phyloP scores from a whole-genome alignment of 2,113 vertebrate species.

The Genyomyrus donnyi region DNA sequence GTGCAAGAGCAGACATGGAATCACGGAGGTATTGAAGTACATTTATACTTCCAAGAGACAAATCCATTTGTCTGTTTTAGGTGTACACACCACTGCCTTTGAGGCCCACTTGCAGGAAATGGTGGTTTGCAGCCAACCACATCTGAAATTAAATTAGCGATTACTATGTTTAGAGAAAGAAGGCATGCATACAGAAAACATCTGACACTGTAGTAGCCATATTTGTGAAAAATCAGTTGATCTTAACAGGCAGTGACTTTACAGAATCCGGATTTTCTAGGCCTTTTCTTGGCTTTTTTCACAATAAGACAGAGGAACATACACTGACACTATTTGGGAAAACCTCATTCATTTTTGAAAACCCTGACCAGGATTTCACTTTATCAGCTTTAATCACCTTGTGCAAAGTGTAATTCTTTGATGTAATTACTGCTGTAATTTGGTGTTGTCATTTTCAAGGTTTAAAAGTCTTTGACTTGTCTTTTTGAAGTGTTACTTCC shows the following conservation, averaged over 20 bases:
- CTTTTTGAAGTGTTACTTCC: constrained; percentile 40
- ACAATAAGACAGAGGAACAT: neutral
- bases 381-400: neutral
- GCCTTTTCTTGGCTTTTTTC: neutral
- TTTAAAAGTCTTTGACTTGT: constrained; percentile 34
- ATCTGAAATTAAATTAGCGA: neutral
- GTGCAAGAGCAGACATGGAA: neutral
- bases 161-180: neutral
- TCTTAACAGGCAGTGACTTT: neutral
- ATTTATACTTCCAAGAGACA: neutral
- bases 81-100: neutral
- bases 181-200: neutral
- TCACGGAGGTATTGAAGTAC: neutral
- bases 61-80: neutral
- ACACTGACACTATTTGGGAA: neutral
- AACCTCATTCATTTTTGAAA: constrained; percentile 2
- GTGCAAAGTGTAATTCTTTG: constrained; percentile 18
- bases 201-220: neutral
- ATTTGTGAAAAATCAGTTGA: constrained; percentile 12
- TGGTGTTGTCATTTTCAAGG: constrained; percentile 41
- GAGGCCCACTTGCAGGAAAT: neutral
- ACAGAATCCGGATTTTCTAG: neutral
- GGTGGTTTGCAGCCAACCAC: neutral
- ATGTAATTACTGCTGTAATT: constrained; percentile 32
- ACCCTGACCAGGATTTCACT: neutral